Evolutionary conservation across 2,797 vertebrate species (phyloP), one percentile per base, ranked within the genome.

Genomic region (Allobates femoralis): DNA sequence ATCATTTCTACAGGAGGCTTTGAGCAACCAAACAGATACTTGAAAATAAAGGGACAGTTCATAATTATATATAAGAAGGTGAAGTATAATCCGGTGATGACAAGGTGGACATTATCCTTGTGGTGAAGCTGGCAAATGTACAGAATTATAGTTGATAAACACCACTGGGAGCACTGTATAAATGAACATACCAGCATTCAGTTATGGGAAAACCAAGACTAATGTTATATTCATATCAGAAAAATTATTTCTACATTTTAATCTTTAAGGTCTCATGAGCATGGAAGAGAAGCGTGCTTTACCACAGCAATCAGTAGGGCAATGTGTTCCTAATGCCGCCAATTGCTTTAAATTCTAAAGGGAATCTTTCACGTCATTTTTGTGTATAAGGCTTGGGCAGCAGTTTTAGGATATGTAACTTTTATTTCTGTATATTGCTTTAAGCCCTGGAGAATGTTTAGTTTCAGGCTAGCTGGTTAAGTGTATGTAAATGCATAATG

Each of bases 11-110:
- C 53, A 23, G 30, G 56, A 14, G 53, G 18, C 37, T n/a, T 6
- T 18, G 26, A 23, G 55, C 81, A 74, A 50, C 64, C 64, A 71
- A 82, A 82, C 80, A 82, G 80, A 82, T 82, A 82, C 80, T 71
- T 71, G 41, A 37, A 64, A 82, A 56, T 37, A 82, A n/a, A 37
- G 51, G 50, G 64, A 66, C 80, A 71, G 80, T 37, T 71, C 64
- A 71, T 82, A 82, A 82, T 82, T 82, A 82, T 37, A 71, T 14
- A 1, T 55, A 18, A 55, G 66, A 82, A 71, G 66, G 80, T 32
- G 66, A 55, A 55, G 80, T 46, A 18, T 62, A 79, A 26, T 15
- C 23, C 1, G 5, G 77, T 56, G 80, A n/a, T 71, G 80, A 82
- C 80, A 71, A 71, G 80, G 30, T 55, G 60, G 66, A 81, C 46